Conservation (phyloP, 2,113 vertebrate species). For the Lepisosteus oculatus region DNA sequence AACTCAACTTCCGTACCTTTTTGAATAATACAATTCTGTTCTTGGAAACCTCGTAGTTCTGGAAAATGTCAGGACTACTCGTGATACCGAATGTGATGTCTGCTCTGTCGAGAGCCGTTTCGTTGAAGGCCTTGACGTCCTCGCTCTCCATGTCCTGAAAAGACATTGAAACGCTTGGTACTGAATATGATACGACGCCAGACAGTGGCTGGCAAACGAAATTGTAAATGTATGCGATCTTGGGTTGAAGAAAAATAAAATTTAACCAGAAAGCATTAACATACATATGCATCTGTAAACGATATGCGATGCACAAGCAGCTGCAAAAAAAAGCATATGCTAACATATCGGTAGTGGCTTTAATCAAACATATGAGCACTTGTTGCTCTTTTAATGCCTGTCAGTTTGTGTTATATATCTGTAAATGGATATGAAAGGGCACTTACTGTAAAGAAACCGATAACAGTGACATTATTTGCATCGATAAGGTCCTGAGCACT, state of each 20-base stretch:
- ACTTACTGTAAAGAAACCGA: slow-evolving; percentile 85
- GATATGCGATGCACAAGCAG: too few species aligned
- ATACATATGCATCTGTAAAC: too few species aligned
- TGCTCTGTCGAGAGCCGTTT: slow-evolving; percentile 53
- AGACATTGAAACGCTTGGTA: background rate
- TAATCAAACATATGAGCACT: too few species aligned
- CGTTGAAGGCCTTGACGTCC: slow-evolving; percentile 55
- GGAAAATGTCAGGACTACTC: slow-evolving; percentile 61
- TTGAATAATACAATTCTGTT: slow-evolving; percentile 81
- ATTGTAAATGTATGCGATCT: background rate
- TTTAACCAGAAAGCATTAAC: too few species aligned
- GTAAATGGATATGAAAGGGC: too few species aligned
- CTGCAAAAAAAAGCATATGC: too few species aligned
- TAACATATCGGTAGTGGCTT: too few species aligned
- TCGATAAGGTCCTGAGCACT: slow-evolving; percentile 46
- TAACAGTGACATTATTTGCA: slow-evolving; percentile 53
- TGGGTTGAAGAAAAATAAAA: background rate
- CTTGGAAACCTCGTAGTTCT: slow-evolving; percentile 61
- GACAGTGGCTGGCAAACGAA: background rate
- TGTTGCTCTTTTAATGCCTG: too few species aligned
- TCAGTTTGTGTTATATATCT: too few species aligned
- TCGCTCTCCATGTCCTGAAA: slow-evolving; percentile 66
- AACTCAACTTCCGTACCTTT: slow-evolving; percentile 61
- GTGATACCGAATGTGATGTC: slow-evolving; percentile 73
- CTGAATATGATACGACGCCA: background rate